phyloP scores from a whole-genome alignment of 2,113 vertebrate species.

The Tragelaphus buxtoni region DNA sequence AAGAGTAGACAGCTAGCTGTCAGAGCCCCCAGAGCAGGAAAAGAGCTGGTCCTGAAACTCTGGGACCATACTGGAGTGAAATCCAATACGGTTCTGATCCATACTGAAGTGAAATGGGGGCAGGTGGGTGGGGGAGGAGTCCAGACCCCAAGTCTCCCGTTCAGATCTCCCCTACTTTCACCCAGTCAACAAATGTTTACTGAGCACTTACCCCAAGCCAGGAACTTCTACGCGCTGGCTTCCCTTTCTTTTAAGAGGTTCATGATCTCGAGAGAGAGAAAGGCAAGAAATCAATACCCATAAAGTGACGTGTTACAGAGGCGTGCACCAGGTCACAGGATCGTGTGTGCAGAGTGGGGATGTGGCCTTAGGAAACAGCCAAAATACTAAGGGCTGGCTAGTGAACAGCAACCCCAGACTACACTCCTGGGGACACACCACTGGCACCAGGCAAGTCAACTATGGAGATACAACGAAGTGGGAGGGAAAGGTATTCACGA shows the following conservation, averaged over 20 bases:
- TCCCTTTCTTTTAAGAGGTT: background rate
- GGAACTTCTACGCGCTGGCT: background rate
- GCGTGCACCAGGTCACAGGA: background rate
- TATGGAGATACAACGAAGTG: accelerated
- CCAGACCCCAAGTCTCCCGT: background rate
- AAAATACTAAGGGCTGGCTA: background rate
- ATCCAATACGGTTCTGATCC: background rate
- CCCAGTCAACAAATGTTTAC: background rate
- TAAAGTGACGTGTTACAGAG: accelerated
- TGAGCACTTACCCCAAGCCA: background rate
- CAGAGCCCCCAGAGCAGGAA: background rate
- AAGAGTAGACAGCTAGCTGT: too few relatives aligned
- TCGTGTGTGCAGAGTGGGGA: accelerated
- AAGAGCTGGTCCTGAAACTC: background rate
- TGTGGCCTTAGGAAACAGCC: background rate
- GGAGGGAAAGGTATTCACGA: background rate
- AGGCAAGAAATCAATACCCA: background rate
- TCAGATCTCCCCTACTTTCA: background rate
- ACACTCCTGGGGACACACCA: background rate
- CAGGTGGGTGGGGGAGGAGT: too few relatives aligned
- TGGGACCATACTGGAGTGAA: background rate
- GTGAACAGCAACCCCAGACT: background rate
- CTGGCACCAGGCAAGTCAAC: background rate
- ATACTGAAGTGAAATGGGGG: background rate
- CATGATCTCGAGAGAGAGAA: background rate